Conservation (phyloP, 2,888 invertebrate genomes). For the Ochropleura plecta region DNA sequence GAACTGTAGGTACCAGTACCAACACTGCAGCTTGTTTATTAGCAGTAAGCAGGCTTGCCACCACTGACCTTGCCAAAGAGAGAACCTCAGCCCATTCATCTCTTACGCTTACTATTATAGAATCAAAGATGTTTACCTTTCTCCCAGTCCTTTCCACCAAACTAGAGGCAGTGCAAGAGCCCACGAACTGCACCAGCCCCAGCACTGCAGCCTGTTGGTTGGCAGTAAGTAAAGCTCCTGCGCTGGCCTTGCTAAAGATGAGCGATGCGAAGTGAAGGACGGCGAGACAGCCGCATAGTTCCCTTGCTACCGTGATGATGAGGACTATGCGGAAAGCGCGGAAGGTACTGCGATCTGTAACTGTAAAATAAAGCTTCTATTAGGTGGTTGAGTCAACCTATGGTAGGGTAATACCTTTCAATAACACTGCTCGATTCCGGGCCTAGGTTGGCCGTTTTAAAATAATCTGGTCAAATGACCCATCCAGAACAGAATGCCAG, state of each 20-base stretch:
- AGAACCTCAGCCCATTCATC: conserved; percentile 75
- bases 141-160: conserved; percentile 85
- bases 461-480: not conserved
- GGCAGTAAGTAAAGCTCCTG: conserved; percentile 76
- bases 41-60: conserved; percentile 75
- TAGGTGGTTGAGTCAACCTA: not conserved
- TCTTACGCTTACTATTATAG: not conserved
- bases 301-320: conserved; percentile 83
- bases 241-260: conserved; percentile 85
- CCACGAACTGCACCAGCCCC: conserved; percentile 83
- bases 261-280: conserved; percentile 86
- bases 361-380: conserved; percentile 63
- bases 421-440: not conserved
- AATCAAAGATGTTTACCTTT: conserved; percentile 74
- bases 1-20: conserved; percentile 76
- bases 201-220: conserved; percentile 85
- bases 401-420: not conserved
- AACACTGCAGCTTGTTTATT: conserved; percentile 81
- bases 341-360: conserved; percentile 82
- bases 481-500: not conserved
- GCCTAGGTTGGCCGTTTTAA: not conserved
- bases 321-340: conserved; percentile 90
- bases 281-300: conserved; percentile 86
- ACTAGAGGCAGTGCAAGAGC: conserved; percentile 83
- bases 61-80: conserved; percentile 82